phyloP scores from a whole-genome alignment of 1,140 invertebrate genomes.

The Cyphomyrmex costatus region DNA sequence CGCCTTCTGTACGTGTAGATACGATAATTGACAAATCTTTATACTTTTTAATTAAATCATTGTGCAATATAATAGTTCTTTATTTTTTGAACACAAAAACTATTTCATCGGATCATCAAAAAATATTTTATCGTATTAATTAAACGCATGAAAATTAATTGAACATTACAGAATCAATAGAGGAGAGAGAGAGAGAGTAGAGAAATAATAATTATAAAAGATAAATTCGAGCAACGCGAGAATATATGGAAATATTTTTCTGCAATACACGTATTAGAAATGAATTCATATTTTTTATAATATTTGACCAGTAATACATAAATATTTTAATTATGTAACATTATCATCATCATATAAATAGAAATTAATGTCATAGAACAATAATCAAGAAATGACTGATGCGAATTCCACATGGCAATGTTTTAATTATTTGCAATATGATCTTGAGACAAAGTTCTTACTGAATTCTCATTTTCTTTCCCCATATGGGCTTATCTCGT shows the following conservation, averaged over 20 bases:
- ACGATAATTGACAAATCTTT: neutral
- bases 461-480: slow-evolving; percentile 25
- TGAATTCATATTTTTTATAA: slow-evolving; percentile 26
- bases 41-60: neutral
- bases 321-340: slow-evolving; percentile 45
- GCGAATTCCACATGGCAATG: slow-evolving; percentile 21
- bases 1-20: neutral
- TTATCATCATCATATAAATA: slow-evolving; percentile 38
- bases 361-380: slow-evolving; percentile 37
- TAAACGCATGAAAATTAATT: neutral
- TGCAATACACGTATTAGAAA: neutral
- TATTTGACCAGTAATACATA: neutral
- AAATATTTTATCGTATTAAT: neutral
- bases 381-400: too few relatives aligned
- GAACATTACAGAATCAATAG: neutral
- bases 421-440: slow-evolving; percentile 58
- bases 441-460: slow-evolving; percentile 8
- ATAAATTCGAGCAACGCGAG: neutral
- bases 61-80: neutral
- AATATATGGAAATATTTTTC: neutral
- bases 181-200: too few relatives aligned
- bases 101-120: neutral
- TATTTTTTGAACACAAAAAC: neutral
- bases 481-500: slow-evolving; percentile 15
- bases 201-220: slow-evolving; percentile 6